phyloP scores from a whole-genome alignment of 1,140 invertebrate genomes.

The Chrysomallon squamiferum region DNA sequence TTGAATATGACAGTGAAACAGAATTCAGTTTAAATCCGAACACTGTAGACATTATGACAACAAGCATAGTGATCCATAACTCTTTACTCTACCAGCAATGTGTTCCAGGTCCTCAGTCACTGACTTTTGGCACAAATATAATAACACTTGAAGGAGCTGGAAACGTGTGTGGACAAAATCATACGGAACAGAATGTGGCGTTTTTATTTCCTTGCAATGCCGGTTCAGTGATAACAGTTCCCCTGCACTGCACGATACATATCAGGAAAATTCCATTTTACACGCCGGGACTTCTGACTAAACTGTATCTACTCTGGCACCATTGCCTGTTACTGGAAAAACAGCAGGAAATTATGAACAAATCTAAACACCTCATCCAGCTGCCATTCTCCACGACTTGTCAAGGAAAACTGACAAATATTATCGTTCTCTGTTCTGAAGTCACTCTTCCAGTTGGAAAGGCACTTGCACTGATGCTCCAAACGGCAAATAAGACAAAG shows the following conservation, averaged over 20 bases:
- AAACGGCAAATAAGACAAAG: background rate
- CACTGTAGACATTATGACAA: too few relatives aligned
- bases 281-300: slow-evolving; percentile 1
- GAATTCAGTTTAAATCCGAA: too few relatives aligned
- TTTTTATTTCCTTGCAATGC: slow-evolving; percentile 9
- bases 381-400: too few relatives aligned
- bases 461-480: background rate
- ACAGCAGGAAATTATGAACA: too few relatives aligned
- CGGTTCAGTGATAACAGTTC: background rate
- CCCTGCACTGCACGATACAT: background rate
- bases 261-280: slow-evolving; percentile 6
- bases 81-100: too few relatives aligned
- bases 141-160: slow-evolving; percentile 5
- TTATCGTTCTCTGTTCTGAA: background rate
- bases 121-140: too few relatives aligned
- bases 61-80: too few relatives aligned
- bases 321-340: background rate
- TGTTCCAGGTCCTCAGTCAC: too few relatives aligned
- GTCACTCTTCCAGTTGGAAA: background rate
- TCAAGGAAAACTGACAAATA: too few relatives aligned
- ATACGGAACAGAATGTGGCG: background rate
- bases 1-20: too few relatives aligned
- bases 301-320: background rate
- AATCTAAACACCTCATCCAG: too few relatives aligned
- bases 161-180: background rate